These are phyloP conservation scores for Sclerurus mexicanus DNA, from an alignment of 2,113 vertebrate species.

Conservation along the genomic window DNA sequence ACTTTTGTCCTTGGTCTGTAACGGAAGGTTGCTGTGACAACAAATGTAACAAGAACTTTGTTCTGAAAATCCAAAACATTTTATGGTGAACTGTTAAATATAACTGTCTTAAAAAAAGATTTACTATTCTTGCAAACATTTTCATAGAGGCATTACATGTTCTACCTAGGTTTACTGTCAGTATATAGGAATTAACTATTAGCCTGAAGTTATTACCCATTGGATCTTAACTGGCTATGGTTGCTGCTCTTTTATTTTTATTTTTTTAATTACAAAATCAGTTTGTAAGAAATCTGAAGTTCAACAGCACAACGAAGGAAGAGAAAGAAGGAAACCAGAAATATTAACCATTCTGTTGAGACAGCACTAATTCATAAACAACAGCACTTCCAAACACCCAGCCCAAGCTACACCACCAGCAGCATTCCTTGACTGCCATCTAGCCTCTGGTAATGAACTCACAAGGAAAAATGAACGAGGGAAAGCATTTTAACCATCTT, in stretches of 20 bases:
- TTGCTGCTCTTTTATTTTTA: neutral
- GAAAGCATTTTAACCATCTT: neutral
- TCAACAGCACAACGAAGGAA: neutral
- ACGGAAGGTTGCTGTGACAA: neutral
- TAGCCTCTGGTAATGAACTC: neutral
- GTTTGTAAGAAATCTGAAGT: neutral
- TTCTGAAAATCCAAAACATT: neutral
- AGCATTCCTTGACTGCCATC: conserved; percentile 18
- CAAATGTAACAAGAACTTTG: neutral
- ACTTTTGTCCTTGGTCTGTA: neutral
- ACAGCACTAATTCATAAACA: neutral
- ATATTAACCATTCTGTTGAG: neutral
- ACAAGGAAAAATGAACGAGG: neutral
- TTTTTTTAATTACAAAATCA: neutral
- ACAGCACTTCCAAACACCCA: neutral
- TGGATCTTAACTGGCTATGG: neutral
- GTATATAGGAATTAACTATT: neutral
- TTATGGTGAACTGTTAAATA: neutral
- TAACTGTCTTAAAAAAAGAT: neutral
- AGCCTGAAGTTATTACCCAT: neutral
- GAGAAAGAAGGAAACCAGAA: neutral
- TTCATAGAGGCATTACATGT: neutral
- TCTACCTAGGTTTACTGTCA: neutral
- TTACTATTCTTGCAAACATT: neutral
- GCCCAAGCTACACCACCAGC: neutral